These are phyloP conservation scores for Lacanobia wlatinum DNA, from an alignment of 2,888 invertebrate species.

Conservation along the genomic window DNA sequence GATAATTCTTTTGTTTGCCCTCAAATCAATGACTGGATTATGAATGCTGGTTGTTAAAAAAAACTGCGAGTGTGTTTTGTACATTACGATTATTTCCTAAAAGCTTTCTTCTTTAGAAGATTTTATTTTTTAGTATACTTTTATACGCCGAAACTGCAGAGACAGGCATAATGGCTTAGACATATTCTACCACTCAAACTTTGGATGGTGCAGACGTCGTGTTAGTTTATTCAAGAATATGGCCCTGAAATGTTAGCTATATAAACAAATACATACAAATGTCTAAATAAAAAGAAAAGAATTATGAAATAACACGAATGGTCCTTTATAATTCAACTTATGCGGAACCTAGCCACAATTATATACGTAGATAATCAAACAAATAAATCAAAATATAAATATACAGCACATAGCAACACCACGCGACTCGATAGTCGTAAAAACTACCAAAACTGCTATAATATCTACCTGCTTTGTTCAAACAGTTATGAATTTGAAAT, in stretches of 20 bases:
- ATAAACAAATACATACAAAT: no score
- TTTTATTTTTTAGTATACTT: no score
- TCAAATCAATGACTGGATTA: conserved; percentile 21
- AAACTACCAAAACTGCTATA: conserved; percentile 51
- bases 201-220: no score
- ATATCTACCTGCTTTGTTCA: conserved; percentile 77
- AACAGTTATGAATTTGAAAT: conserved; percentile 76
- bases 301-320: no score
- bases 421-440: conserved; percentile 32
- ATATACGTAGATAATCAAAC: neutral
- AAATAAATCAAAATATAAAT: neutral
- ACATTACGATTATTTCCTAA: neutral
- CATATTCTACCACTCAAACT: no score
- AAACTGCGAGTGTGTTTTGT: neutral
- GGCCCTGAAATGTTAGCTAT: no score
- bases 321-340: neutral
- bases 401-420: conserved; percentile 23
- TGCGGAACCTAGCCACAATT: neutral
- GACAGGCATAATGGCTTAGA: no score
- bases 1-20: conserved; percentile 24
- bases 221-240: no score
- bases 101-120: no score
- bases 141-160: no score
- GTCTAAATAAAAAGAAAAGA: no score
- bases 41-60: neutral